Percentiles rank a stretch among this genome's conserved stretches.
Conservation (phyloP, 2,888 invertebrate genomes). For the Adelognathus sp. region DNA sequence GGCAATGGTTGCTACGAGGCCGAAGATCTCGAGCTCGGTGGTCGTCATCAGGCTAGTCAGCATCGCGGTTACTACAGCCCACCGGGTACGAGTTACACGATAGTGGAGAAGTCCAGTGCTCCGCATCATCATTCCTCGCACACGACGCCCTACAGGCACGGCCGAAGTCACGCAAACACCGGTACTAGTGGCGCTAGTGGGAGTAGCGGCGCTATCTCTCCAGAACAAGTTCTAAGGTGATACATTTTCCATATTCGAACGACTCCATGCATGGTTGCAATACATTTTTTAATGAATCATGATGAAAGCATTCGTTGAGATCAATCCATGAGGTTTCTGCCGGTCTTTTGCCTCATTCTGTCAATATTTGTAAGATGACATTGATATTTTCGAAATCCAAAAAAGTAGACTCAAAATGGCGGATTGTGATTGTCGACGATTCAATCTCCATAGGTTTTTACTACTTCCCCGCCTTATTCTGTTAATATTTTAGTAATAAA, state of each 20-base stretch:
- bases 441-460: no score
- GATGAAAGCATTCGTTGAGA: no score
- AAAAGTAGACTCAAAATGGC: no score
- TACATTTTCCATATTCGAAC: not conserved
- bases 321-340: no score
- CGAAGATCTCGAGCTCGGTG: constrained; percentile 79
- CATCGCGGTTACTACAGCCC: constrained; percentile 91
- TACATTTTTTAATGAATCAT: no score
- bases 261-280: not conserved
- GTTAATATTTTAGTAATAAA: no score
- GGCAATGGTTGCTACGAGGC: constrained; percentile 77
- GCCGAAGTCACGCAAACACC: constrained; percentile 63
- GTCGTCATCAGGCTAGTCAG: constrained; percentile 83
- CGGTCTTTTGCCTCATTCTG: no score
- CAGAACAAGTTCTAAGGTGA: constrained; percentile 89
- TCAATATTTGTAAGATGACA: no score
- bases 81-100: constrained; percentile 94
- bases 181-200: constrained; percentile 81
- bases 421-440: no score
- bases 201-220: constrained; percentile 85
- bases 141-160: constrained; percentile 78
- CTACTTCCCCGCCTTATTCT: no score
- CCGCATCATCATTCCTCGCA: constrained; percentile 88
- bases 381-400: no score
- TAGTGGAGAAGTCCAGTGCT: constrained; percentile 90